These are phyloP conservation scores for Sinocyclocheilus anshuiensis DNA, from an alignment of 2,113 vertebrate species.

Conservation along the genomic window DNA sequence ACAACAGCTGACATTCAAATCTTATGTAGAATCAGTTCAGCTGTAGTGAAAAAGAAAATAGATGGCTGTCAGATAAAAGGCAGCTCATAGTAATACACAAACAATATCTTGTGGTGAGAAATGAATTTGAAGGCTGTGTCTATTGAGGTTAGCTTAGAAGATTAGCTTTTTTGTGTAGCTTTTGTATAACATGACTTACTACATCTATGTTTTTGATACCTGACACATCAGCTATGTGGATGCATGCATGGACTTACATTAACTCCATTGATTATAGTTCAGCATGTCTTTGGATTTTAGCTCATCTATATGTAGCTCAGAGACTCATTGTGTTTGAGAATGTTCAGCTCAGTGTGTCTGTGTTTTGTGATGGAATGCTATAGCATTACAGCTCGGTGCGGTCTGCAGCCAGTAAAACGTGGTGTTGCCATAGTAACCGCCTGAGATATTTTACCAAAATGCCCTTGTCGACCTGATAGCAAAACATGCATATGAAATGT, in stretches of 20 bases:
- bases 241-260: not conserved
- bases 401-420: slow-evolving; percentile 68
- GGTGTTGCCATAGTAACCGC: slow-evolving; percentile 76
- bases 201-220: not conserved
- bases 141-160: not conserved
- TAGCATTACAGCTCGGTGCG: slow-evolving; percentile 62
- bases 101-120: slow-evolving; percentile 12
- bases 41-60: not conserved
- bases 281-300: slow-evolving; percentile 7
- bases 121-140: not conserved
- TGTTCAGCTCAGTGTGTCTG: slow-evolving; percentile 55
- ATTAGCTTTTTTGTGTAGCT: not conserved
- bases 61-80: not conserved
- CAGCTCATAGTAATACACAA: not conserved
- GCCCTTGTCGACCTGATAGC: slow-evolving; percentile 57
- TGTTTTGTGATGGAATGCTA: slow-evolving; percentile 71
- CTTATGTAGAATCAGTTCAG: not conserved
- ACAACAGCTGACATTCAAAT: not conserved
- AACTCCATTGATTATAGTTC: not conserved
- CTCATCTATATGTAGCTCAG: not conserved
- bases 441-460: slow-evolving; percentile 65
- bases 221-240: not conserved
- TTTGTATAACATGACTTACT: not conserved
- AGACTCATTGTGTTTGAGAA: slow-evolving; percentile 47
- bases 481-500: slow-evolving; percentile 59